phyloP scores from a whole-genome alignment of 2,797 vertebrate genomes.

The Lacerta agilis region DNA sequence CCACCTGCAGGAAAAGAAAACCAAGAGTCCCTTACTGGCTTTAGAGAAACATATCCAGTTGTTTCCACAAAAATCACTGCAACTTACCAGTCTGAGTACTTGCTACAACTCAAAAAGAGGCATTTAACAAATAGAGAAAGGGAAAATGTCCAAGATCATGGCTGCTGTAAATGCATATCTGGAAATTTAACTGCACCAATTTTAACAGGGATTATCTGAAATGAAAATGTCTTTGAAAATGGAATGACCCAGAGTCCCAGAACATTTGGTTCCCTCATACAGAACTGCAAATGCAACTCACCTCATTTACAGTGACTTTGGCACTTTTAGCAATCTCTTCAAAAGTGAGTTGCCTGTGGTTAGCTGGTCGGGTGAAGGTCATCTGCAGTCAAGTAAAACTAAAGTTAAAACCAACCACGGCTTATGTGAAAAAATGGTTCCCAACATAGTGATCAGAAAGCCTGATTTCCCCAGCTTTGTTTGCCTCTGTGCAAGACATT shows the following conservation, averaged over 20 bases:
- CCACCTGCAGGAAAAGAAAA: conserved; percentile 83
- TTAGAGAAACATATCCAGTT: background rate
- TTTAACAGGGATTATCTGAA: background rate
- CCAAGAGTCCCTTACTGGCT: background rate
- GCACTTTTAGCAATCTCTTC: conserved; percentile 94
- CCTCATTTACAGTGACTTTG: conserved; percentile 93
- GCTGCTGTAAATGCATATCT: background rate
- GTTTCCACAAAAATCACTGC: background rate
- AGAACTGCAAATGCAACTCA: conserved; percentile 62
- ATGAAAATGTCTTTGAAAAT: background rate
- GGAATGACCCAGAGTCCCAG: background rate
- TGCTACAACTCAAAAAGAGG: background rate
- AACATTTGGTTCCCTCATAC: background rate
- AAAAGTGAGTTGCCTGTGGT: conserved; percentile 95
- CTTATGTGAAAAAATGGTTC: background rate
- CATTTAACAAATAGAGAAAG: background rate
- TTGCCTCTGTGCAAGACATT: background rate
- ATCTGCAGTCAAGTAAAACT: conserved; percentile 80
- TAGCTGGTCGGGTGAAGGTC: conserved; percentile 98
- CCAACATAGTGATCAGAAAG: background rate
- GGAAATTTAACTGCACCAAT: background rate
- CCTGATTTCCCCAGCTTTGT: no score
- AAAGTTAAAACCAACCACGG: background rate
- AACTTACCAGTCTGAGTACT: background rate
- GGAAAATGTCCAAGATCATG: background rate